These are phyloP conservation scores for Chaunax sp. DNA, from an alignment of 2,797 vertebrate genomes.

Conservation along the genomic window DNA sequence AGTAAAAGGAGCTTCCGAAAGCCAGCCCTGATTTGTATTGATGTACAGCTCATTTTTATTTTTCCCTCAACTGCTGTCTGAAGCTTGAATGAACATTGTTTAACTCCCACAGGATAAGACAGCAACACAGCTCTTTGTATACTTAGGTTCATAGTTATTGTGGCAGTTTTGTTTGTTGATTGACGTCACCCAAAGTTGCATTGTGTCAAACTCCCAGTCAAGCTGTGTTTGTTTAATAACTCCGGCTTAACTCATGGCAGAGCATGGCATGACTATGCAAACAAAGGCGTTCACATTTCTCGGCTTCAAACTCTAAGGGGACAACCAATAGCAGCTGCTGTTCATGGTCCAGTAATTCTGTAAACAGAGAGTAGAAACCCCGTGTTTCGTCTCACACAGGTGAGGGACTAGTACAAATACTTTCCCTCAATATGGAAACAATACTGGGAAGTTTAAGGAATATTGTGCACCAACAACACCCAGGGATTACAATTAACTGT, in stretches of 20 bases:
- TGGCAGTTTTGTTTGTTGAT: constrained; percentile 51
- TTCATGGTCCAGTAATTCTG: constrained; percentile 21
- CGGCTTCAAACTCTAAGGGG: background rate
- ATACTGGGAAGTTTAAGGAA: constrained; percentile 20
- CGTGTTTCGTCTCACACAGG: constrained; percentile 41
- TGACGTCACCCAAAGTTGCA: constrained; percentile 44
- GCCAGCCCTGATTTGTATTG: background rate
- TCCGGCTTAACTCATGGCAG: constrained; percentile 30
- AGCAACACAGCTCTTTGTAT: background rate
- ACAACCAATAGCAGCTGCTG: constrained; percentile 18
- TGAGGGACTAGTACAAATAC: background rate
- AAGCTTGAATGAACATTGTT: background rate
- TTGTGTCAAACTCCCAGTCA: constrained; percentile 23
- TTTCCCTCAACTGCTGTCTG: constrained; percentile 1
- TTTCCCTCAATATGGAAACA: constrained; percentile 36
- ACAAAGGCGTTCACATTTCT: constrained; percentile 66
- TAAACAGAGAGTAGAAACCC: constrained; percentile 45
- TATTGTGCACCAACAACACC: background rate
- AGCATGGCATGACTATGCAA: constrained; percentile 60
- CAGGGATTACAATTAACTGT: constrained; percentile 2
- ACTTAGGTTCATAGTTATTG: background rate
- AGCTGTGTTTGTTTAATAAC: constrained; percentile 66
- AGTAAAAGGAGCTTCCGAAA: background rate
- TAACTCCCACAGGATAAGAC: no score
- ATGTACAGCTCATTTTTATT: background rate